Evolutionary conservation across 2,888 invertebrate genomes (phyloP), one percentile per base, ranked within the genome.

Genomic region (Yponomeuta sedellus): DNA sequence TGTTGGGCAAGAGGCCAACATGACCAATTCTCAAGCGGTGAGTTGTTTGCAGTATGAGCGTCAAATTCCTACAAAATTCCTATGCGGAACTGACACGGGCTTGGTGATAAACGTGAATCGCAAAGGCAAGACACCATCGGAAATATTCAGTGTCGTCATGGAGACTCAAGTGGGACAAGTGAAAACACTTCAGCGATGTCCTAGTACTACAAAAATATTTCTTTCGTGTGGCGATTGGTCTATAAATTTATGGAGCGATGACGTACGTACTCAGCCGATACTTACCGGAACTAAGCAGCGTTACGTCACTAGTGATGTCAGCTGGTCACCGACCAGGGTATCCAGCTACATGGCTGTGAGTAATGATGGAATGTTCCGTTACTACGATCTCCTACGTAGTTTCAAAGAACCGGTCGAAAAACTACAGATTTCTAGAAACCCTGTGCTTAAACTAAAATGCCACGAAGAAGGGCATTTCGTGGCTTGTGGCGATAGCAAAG

Each of bases 331-430:
- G 28, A 70, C 82, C 59, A 79, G 87, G 69, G 94, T 93, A 71
- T 90, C 90, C n/a, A 78, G 84, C 69, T 90, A 83, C 68, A 88
- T 89, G 88, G 79, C 82, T 2, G 75, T 83, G 39, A 85, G 87
- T 71, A 79, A 81, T 44, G 94, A 95, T 71, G 97, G 97, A 0
- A 92, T 92, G n/a, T 85, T 97, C 69, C 96, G 97, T 76, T 94
- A 94, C 64, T 97, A 97, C 97, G 97, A 97, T 83, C 86, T 97
- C 57, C 85, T 97, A 28, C 92, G 96, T 68, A 94, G 95, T 77
- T 94, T 95, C 71, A 93, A 93, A 68, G 92, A 93, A 57, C 95
- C 97, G 3, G 92, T 94, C 39, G 81, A 93, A 22, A 91, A 93
- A 52, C 16, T 52, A 16, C 44, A 52, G 44, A 52, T 52, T 16